phyloP scores from a whole-genome alignment of 2,888 invertebrate species.

The Habroteleia sp. region DNA sequence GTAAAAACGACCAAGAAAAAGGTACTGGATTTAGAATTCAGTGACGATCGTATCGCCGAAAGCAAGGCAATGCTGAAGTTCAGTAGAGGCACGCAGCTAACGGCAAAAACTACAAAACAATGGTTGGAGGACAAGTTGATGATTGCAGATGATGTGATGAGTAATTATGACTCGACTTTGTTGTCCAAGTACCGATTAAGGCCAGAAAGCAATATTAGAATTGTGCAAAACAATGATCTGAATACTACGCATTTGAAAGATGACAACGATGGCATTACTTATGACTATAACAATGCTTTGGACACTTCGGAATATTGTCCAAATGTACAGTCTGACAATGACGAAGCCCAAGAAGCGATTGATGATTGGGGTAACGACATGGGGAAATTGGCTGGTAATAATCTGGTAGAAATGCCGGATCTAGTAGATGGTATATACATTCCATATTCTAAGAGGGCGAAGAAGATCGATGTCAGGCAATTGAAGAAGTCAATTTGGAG shows the following conservation, averaged over 20 bases:
- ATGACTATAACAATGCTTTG: conserved; percentile 83
- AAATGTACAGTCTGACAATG: conserved; percentile 68
- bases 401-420: conserved; percentile 86
- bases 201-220: conserved; percentile 17
- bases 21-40: conserved; percentile 60
- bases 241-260: conserved; percentile 68
- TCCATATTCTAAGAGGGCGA: conserved; percentile 90
- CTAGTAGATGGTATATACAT: conserved; percentile 86
- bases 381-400: conserved; percentile 80
- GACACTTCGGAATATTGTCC: conserved; percentile 83
- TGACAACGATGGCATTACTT: conserved; percentile 77
- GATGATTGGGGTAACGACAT: conserved; percentile 55
- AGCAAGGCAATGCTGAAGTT: conserved; percentile 1
- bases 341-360: conserved; percentile 64
- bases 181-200: conserved; percentile 63
- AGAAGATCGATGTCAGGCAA: conserved; percentile 92
- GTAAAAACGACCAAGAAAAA: conserved; percentile 60
- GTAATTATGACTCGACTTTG: conserved; percentile 52
- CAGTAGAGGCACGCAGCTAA: conserved; percentile 33
- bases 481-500: conserved; percentile 89
- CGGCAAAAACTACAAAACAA: conserved; percentile 63
- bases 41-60: conserved; percentile 32
- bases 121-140: conserved; percentile 71
- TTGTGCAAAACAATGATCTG: conserved; percentile 1
- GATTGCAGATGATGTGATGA: conserved; percentile 66